Base-by-base conservation (phyloP, 2,888 invertebrate species). In the Trichogramma evanescens region DNA sequence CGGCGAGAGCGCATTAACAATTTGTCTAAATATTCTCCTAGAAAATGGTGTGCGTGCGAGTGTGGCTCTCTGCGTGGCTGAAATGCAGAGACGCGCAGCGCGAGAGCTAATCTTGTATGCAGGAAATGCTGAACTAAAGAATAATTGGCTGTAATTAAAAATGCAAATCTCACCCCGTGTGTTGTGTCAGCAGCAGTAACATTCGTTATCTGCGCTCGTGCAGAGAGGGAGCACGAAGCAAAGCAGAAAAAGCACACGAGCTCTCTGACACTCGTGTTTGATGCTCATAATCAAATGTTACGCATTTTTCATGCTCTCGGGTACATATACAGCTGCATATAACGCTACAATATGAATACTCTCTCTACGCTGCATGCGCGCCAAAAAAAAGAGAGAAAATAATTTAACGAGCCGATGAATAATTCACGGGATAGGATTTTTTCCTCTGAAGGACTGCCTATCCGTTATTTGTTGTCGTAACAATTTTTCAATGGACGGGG, bases 121-220 rank as follows among this genome's bases (percentile, higher is more conserved):
- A 52, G n/a, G 52, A 54, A 44, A 40, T 45, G 41, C 13, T 43
- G 53, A 49, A 46, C 6, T 41, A 50, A 59, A 62, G 61, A 56
- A 62, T 59, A 62, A 62, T 59, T 62, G 59, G 54, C 50, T 40
- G 56, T 56, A 62, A 62, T 62, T 62, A 62, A 62, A 62, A 59
- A 62, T 62, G 59, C 51, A 56, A 62, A 62, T 62, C 57, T 55
- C 51, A 13, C 8, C 8, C 38, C 26, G 26, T 26, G 40, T 50
- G 56, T 59, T 56, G 59, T 59, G 26, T 26, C 26, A 26, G 26
- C 50, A 50, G 56, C 51, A 39, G 50, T 38, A 9, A 48, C 50
- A 56, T 56, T 56, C 56, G 54, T 61, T 61, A 58, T 58, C 54
- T 26, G 26, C 26, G 26, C 26, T 26, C 26, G 26, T 26, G 26